Base-by-base conservation (phyloP, 2,797 vertebrate species). In the Parauchenoglanis ngamensis region DNA sequence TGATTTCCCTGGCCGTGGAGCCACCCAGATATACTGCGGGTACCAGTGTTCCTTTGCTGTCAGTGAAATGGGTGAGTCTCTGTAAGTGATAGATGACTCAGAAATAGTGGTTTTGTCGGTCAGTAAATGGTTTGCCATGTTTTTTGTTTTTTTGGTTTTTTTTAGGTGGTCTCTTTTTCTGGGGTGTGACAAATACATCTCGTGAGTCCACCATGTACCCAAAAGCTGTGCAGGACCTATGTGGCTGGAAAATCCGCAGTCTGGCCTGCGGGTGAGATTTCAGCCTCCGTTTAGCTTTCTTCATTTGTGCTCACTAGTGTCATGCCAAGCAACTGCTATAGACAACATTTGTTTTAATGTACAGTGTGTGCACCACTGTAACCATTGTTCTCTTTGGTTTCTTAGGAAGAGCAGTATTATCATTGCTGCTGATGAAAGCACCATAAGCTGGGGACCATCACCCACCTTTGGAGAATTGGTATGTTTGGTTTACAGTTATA, bases 191-290 rank as follows among this genome's bases (percentile, higher is more conserved):
- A 40, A 99, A 99, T 92, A 98, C 98, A 0, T 98, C 98, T 31
- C 96, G 98, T n/a, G 98, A 99, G 70, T 99, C 97, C 0, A 99
- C 98, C 70, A 99, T 99, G 98, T 99, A 99, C 85, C 98, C 98
- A 67, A 99, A 99, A 93, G 91, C 96, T 0, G 98, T 99, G 89
- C 98, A 99, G 95, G 98, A 99, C 78, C 95, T 99, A 49, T 98
- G 98, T 8, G 98, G 98, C 54, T 99, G 98, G 98, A 97, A 97
- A 90, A 96, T 98, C 90, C 97, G 98, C 84, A 98, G 96, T 91
- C 92, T 99, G 93, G 96, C 96, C 0, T 99, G 98, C 54, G 98
- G 98, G 98, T 99, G 91, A 94, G 98, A 94, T 59, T 11, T n/a
- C 1, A 28, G 28, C 12, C 56, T 61, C 25, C 25, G 17, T 54